Evolutionary conservation across 2,113 vertebrate genomes (phyloP).

Genomic region (Alouatta palliata): DNA sequence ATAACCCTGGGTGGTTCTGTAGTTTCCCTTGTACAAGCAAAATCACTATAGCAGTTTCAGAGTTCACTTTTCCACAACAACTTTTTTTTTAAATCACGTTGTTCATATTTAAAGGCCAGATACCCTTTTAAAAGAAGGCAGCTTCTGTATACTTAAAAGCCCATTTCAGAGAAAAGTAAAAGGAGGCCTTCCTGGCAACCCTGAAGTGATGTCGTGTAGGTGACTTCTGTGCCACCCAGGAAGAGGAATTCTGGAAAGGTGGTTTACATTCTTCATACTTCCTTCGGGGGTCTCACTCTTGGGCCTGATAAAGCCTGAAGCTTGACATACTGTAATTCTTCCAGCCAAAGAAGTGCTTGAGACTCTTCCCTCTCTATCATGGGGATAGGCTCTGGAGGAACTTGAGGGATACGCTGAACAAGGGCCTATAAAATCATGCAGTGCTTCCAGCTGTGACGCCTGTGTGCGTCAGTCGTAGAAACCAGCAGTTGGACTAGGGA

Average conservation of each 20-base stretch:
- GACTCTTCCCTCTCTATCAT: background rate
- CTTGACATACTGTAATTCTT: background rate
- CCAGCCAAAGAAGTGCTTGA: background rate
- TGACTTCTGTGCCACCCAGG: background rate
- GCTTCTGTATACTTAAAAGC: background rate
- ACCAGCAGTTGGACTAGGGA: conserved; percentile 41
- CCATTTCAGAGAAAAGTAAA: conserved; percentile 8
- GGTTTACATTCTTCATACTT: background rate
- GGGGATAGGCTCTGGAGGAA: background rate
- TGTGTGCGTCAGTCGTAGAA: background rate
- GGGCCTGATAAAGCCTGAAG: background rate
- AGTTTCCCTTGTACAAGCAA: background rate
- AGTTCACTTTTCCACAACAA: background rate
- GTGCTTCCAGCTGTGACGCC: background rate
- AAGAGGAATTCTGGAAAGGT: background rate
- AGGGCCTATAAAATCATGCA: background rate
- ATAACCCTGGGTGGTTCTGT: background rate
- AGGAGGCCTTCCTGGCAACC: background rate
- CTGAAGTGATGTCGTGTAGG: background rate
- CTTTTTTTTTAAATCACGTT: background rate
- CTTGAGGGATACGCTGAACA: background rate
- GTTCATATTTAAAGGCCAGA: background rate
- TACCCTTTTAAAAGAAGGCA: background rate
- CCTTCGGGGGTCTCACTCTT: background rate
- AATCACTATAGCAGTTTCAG: conserved; percentile 25